Evolutionary conservation across 2,113 vertebrate genomes (phyloP), one percentile per base, ranked within the genome.

Genomic region (Pao palembangensis): DNA sequence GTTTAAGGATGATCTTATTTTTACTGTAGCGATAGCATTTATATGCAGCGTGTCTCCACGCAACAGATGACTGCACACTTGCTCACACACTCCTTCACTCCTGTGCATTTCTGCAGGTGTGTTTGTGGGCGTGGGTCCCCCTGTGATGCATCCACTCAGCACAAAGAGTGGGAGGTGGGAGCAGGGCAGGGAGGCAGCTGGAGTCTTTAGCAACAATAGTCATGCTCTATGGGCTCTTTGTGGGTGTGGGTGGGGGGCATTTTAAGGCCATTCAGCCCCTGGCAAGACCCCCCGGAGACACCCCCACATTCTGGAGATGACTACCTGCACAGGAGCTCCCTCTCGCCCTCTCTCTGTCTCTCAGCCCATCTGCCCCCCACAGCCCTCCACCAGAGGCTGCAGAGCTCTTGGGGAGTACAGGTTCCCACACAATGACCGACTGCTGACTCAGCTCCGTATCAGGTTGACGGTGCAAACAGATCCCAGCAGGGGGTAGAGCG

Each of bases 291-390:
- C 85, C 86, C 78, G 51, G 3, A 75, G 79, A 86, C 67, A 23
- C 85, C 84, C 68, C 79, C 71, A 61, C 88, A 92, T 91, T 89
- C 88, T 89, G 62, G 64, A 75, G 82, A 91, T 92, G 80, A 88
- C 89, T 91, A 90, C 89, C 91, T 90, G 87, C 87, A 85, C 85
- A 86, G 88, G 88, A 88, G 78, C 79, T 78, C 34, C 34, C 11
- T 12, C 34, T 12, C 10, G 8, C 34, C 11, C 34, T 38, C 34
- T 38, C 75, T 69, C n/a, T n/a, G n/a, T n/a, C 70, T 78, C 69
- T 84, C 60, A 64, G 61, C 81, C 88, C 89, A 92, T 91, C 88
- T 90, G 90, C 88, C 81, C 74, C 54, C 68, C 69, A n/a, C n/a
- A n/a, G n/a, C n/a, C n/a, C n/a, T n/a, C 68, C 21, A 38, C 34